Evolutionary conservation across 92 coral and sea anemone species (phyloP).

Genomic region (Siderastrea radians): DNA sequence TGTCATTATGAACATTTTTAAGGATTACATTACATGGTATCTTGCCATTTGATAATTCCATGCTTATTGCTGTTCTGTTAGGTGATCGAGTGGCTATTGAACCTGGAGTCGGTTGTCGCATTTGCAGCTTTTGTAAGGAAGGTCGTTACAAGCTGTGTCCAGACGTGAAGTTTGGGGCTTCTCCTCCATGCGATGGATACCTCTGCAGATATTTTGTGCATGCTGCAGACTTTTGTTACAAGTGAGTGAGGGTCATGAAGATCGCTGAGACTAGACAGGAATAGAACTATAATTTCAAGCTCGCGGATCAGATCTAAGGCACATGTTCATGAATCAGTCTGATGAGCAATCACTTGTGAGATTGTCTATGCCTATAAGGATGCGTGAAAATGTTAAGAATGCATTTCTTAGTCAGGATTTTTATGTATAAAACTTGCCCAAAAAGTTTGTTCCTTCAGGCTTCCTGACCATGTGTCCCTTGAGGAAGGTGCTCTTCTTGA

Average conservation of each 20-base stretch:
- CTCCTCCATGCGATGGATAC: conserved; percentile 94
- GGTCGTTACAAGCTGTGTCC: conserved; percentile 96
- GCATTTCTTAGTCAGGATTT: no score
- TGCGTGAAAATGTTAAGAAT: no score
- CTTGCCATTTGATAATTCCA: no score
- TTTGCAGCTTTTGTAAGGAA: conserved; percentile 88
- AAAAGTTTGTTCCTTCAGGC: conserved; percentile 40
- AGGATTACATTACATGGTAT: no score
- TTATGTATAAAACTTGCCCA: no score
- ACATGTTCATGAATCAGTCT: no score
- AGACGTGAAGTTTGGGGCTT: conserved; percentile 93
- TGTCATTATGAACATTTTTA: no score
- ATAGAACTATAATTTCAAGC: no score
- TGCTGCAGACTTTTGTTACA: conserved; percentile 96
- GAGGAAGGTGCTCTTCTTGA: conserved; percentile 98
- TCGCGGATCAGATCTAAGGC: no score
- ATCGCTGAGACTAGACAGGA: no score
- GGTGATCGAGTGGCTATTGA: conserved; percentile 99
- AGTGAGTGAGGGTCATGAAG: conserved; percentile 67
- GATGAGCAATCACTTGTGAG: no score
- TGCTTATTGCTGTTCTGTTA: background rate
- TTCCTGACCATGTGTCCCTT: conserved; percentile 92
- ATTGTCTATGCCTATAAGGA: no score
- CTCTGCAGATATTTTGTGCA: conserved; percentile 89
- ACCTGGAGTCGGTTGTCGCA: conserved; percentile 89